phyloP scores from a whole-genome alignment of 2,797 vertebrate species.

The Enteromius anoplus region DNA sequence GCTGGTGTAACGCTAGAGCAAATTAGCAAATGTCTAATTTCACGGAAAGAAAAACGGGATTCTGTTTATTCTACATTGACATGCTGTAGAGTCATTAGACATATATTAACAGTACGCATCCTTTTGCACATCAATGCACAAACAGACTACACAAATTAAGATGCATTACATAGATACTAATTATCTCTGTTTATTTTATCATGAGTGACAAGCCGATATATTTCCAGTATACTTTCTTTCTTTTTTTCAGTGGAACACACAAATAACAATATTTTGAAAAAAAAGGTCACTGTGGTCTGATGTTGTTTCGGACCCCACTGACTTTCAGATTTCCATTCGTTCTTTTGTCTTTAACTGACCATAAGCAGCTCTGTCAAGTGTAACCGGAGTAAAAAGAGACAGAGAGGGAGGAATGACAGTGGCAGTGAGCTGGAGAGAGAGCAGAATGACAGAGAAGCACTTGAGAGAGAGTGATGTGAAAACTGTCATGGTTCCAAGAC shows the following conservation, averaged over 20 bases:
- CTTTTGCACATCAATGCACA: background rate
- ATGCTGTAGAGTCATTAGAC: background rate
- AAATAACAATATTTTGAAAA: background rate
- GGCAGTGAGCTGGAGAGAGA: conserved; percentile 38
- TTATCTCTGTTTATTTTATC: background rate
- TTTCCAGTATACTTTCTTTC: background rate
- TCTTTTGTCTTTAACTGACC: conserved; percentile 54
- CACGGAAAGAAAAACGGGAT: conserved; percentile 41
- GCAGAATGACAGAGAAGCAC: background rate
- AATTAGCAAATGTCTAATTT: conserved; percentile 63
- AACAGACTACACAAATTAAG: background rate
- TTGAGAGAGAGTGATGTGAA: conserved; percentile 13
- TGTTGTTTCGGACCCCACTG: background rate
- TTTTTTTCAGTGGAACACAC: background rate
- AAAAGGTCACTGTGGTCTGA: background rate
- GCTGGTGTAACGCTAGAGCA: conserved; percentile 52
- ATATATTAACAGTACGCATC: background rate
- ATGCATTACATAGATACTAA: background rate
- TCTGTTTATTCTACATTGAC: background rate
- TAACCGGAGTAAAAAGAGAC: conserved; percentile 39
- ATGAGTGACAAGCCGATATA: background rate
- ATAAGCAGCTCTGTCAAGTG: conserved; percentile 61
- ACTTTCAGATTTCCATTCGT: background rate
- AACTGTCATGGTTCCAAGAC: conserved; percentile 62
- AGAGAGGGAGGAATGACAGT: conserved; percentile 23